Percentiles rank a stretch among this genome's conserved stretches.
phyloP scores from a whole-genome alignment of 2,113 vertebrate species.

The Rissa tridactyla region DNA sequence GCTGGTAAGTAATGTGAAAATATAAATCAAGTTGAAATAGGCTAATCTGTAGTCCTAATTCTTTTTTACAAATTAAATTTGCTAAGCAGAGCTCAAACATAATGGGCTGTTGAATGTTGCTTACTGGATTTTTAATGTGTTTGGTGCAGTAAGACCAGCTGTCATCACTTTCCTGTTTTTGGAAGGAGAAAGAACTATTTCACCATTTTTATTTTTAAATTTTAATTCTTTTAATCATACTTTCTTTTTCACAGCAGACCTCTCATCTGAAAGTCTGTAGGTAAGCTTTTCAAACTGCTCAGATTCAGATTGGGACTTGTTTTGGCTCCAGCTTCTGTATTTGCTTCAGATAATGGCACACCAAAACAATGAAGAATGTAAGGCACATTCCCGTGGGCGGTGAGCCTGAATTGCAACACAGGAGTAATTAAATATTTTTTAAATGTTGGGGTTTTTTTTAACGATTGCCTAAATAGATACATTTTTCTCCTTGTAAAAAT shows the following conservation, averaged over 20 bases:
- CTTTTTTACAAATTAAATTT: not conserved
- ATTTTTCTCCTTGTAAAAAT: not conserved
- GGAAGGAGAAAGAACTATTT: not conserved
- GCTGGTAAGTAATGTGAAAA: not conserved
- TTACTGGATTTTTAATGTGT: not conserved
- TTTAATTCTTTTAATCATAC: not conserved
- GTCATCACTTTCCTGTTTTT: not conserved
- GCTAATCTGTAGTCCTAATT: not conserved
- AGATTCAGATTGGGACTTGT: constrained; percentile 13
- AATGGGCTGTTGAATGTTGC: not conserved
- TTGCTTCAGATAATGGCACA: constrained; percentile 8
- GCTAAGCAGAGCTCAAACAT: not conserved
- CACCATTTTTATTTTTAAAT: not conserved
- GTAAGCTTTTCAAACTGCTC: constrained; percentile 55
- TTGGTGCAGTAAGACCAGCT: not conserved
- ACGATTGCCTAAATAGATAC: not conserved
- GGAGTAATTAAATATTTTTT: not conserved
- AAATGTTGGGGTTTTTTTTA: not conserved
- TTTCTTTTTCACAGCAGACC: constrained; percentile 68
- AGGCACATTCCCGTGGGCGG: not conserved
- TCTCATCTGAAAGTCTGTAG: constrained; percentile 75
- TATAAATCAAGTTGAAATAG: not conserved
- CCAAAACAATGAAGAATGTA: constrained; percentile 13
- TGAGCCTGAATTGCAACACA: constrained; percentile 4
- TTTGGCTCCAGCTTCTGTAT: constrained; percentile 16